Evolutionary conservation across 2,113 vertebrate genomes (phyloP), one percentile per base, ranked within the genome.

Genomic region (Labeo catla): DNA sequence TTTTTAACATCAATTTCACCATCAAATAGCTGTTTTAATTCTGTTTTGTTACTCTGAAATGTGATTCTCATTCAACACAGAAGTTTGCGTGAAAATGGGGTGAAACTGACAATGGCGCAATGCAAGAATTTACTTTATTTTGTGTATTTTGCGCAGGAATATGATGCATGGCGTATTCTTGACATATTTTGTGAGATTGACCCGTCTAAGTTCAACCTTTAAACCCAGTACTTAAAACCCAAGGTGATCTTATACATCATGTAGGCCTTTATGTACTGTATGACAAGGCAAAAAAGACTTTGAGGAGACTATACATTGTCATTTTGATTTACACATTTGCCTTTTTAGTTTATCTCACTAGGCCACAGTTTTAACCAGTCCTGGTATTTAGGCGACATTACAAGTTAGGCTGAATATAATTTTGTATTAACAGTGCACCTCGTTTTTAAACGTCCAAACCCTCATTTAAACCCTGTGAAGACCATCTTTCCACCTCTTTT

Each of bases 381-480:
- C 50, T 16, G 4, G 11, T 61, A 79, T 52, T 76, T 76, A 76
- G 15, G 23, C 8, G 21, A 43, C 36, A 70, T 45, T 72, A 72
- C 15, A 45, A 21, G 39, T 72, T 28, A 28, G 28, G 28, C 28
- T 28, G 28, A 28, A 28, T 28, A 28, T 28, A 28, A 28, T 28
- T 28, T 28, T 19, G 45, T 52, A 28, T 54, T 13, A 47, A 49
- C 78, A 49, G 43, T 49, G n/a, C 59, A 81, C 79, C 61, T 49
- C 5, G 16, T 66, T 81, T 28, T 49, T 28, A 49, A 28, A 65
- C 9, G 13, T 49, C 59, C 59, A 65, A 65, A 59, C 52, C 52
- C 54, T 79, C 54, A 36, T 59, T 59, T 43, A 45, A 61, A 65
- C 59, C 23, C 12, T 81, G 78, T 81, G 78, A 81, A 81, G 59